Evolutionary conservation across 2,888 invertebrate species (phyloP).

Genomic region (Epistrophella euchroma): DNA sequence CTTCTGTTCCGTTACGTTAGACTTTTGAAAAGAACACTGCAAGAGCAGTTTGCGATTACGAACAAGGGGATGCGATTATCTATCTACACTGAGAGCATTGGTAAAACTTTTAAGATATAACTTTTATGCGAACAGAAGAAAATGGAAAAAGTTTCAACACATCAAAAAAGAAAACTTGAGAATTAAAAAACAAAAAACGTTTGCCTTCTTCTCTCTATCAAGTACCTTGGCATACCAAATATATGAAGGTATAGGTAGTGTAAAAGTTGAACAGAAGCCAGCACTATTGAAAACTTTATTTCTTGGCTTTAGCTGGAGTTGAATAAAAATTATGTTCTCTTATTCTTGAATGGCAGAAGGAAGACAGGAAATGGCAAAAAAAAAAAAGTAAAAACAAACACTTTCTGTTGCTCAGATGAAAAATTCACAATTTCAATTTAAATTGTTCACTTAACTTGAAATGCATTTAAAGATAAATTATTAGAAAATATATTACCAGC

Average conservation of each 20-base stretch:
- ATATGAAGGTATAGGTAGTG: background rate
- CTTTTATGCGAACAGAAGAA: constrained; percentile 19
- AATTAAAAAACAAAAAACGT: background rate
- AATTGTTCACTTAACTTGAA: constrained; percentile 13
- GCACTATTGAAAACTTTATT: constrained; percentile 33
- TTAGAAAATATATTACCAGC: background rate
- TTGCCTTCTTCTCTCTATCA: background rate
- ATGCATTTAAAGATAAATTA: background rate
- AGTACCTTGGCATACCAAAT: no score
- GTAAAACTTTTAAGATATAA: constrained; percentile 7
- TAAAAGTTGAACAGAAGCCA: constrained; percentile 14
- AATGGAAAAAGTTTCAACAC: constrained; percentile 30
- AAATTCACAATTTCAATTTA: constrained; percentile 23
- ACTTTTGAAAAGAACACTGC: background rate
- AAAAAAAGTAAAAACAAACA: background rate
- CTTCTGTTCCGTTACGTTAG: background rate
- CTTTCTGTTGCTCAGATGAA: background rate
- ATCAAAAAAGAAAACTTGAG: background rate
- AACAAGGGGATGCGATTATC: background rate
- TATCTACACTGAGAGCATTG: background rate
- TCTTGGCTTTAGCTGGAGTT: constrained; percentile 17
- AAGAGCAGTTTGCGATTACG: background rate
- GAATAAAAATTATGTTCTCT: constrained; percentile 20
- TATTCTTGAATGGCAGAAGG: constrained; percentile 13
- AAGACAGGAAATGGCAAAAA: constrained; percentile 3